These are phyloP conservation scores for Littorina saxatilis DNA, from an alignment of 1,140 invertebrate genomes.

Conservation along the genomic window DNA sequence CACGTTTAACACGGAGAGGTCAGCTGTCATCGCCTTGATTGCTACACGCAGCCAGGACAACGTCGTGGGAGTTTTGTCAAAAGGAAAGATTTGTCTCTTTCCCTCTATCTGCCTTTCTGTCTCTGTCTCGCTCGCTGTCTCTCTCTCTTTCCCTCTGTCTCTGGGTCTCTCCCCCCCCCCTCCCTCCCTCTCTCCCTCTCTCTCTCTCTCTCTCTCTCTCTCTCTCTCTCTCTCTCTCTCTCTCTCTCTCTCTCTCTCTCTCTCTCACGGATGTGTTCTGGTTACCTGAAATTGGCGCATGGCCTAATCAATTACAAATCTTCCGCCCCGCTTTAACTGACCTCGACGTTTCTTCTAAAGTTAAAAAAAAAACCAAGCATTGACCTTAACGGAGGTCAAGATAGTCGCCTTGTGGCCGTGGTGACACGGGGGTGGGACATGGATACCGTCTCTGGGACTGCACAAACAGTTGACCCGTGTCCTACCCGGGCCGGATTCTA, in stretches of 20 bases:
- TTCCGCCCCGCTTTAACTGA: background rate
- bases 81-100: background rate
- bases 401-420: no score
- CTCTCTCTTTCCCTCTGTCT: background rate
- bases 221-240: background rate
- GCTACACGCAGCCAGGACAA: no score
- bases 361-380: no score
- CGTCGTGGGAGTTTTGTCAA: no score
- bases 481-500: no score
- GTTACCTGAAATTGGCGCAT: background rate
- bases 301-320: background rate
- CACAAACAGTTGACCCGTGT: no score
- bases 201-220: constrained; percentile 1
- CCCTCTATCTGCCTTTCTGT: background rate
- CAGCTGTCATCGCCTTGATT: no score
- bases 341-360: background rate
- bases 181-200: background rate
- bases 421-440: no score
- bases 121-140: background rate
- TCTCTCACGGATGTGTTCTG: background rate
- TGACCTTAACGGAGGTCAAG: no score
- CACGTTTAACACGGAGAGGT: no score
- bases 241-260: background rate
- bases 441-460: no score
- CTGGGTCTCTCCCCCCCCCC: background rate